A percentile compares a stretch with the other conserved stretches of the same genome.
Evolutionary conservation across 1,140 invertebrate species (phyloP).

Genomic region (Eriosoma lanigerum): DNA sequence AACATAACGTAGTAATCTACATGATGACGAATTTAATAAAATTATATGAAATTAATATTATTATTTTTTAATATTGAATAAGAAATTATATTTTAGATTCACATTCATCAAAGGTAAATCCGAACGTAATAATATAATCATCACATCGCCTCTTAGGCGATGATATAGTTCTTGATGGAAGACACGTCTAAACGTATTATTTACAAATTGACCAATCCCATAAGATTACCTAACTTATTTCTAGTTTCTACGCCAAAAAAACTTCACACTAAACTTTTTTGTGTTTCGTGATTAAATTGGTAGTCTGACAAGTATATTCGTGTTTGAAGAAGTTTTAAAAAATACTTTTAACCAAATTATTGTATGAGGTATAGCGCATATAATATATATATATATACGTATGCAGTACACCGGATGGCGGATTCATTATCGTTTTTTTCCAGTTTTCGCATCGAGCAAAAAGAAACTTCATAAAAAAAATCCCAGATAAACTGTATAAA

Average conservation of each 20-base stretch:
- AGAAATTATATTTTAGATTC: not conserved
- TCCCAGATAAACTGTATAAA: too few species aligned
- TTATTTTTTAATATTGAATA: not conserved
- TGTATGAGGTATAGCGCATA: too few species aligned
- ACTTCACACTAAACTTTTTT: not conserved
- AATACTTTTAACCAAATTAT: slow-evolving; percentile 3
- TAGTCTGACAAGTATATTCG: slow-evolving; percentile 1
- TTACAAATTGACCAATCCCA: not conserved
- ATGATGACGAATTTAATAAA: not conserved
- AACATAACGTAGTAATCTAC: too few species aligned
- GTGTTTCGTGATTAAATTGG: slow-evolving; percentile 4
- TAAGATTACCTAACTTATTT: not conserved
- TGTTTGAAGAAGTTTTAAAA: not conserved
- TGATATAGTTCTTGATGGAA: not conserved
- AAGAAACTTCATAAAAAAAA: not conserved
- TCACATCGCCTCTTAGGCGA: too few species aligned
- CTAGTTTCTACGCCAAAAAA: not conserved
- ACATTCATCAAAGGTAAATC: not conserved
- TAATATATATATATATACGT: not conserved
- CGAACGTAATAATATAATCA: not conserved
- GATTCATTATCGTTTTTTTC: not conserved
- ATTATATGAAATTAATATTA: not conserved
- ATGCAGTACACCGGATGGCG: not conserved
- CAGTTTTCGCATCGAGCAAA: not conserved
- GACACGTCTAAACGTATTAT: slow-evolving; percentile 4